Percentiles rank a stretch among this genome's conserved stretches.
phyloP scores from a whole-genome alignment of 2,797 vertebrate species.

The Gymnoscopelus microlampas region DNA sequence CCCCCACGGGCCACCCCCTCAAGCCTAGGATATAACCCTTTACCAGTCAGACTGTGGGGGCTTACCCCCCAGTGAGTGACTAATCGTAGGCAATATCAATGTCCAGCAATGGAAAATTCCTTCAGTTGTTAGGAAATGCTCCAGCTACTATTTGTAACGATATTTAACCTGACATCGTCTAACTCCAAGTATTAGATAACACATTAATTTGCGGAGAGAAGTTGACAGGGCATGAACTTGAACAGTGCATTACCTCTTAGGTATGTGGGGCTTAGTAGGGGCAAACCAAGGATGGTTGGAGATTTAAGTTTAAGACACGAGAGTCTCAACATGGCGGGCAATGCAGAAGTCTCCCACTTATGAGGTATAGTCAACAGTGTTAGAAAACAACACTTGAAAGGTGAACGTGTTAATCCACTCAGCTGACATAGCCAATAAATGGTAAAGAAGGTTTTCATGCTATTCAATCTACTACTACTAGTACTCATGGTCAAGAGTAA shows the following conservation, averaged over 20 bases:
- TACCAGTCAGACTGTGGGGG: slow-evolving; percentile 21
- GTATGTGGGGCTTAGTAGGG: slow-evolving; percentile 27
- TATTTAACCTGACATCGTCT: slow-evolving; percentile 47
- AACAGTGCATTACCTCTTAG: slow-evolving; percentile 11
- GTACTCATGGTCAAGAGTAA: no score
- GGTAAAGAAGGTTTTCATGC: no score
- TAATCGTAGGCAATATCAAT: slow-evolving; percentile 20
- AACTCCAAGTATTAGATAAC: slow-evolving; percentile 31
- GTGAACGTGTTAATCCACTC: neutral
- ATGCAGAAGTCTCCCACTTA: slow-evolving; percentile 8
- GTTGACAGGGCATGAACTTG: neutral
- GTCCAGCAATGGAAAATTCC: slow-evolving; percentile 46
- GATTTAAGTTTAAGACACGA: slow-evolving; percentile 41
- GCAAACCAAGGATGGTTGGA: slow-evolving; percentile 1
- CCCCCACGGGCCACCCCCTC: neutral
- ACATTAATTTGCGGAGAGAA: slow-evolving; percentile 19
- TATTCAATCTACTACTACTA: no score
- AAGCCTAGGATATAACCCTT: neutral
- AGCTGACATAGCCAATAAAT: neutral
- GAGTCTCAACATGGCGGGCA: neutral
- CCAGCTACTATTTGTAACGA: slow-evolving; percentile 21
- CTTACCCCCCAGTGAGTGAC: slow-evolving; percentile 5
- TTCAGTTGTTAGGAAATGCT: slow-evolving; percentile 45
- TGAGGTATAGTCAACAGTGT: slow-evolving; percentile 2
- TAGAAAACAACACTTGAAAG: slow-evolving; percentile 15